Percentiles rank a stretch among this genome's conserved stretches.
phyloP scores from a whole-genome alignment of 2,888 invertebrate genomes.

The Protophormia terraenovae region DNA sequence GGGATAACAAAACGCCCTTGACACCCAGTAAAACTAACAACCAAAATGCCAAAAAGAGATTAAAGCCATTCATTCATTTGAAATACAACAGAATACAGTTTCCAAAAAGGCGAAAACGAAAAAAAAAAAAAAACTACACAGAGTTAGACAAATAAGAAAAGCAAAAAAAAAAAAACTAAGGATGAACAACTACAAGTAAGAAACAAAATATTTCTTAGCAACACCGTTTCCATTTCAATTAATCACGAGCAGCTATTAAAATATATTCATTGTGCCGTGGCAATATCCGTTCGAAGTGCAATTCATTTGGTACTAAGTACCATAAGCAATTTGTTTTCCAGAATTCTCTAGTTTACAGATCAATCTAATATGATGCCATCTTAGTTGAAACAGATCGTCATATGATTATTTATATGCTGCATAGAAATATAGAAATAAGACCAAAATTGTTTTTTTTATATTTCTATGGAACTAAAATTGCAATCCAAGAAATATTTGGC shows the following conservation, averaged over 20 bases:
- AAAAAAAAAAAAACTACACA: background rate
- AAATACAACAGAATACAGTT: constrained; percentile 47
- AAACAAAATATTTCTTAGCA: background rate
- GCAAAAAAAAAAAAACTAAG: background rate
- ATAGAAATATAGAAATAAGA: too few relatives aligned
- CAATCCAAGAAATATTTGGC: too few relatives aligned
- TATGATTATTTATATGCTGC: too few relatives aligned
- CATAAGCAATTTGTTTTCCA: too few relatives aligned
- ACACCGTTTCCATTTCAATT: background rate
- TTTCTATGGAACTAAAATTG: too few relatives aligned
- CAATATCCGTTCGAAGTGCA: background rate
- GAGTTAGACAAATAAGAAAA: background rate
- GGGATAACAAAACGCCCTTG: constrained; percentile 80
- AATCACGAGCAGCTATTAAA: background rate
- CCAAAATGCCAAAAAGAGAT: constrained; percentile 68
- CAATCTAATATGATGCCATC: too few relatives aligned
- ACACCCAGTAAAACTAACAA: constrained; percentile 77
- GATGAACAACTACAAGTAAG: constrained; percentile 13
- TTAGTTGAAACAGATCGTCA: too few relatives aligned
- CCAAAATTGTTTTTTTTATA: too few relatives aligned
- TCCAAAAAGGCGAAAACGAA: background rate
- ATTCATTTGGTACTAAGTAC: too few relatives aligned
- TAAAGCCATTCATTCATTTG: constrained; percentile 64
- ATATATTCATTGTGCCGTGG: too few relatives aligned
- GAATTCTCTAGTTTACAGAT: too few relatives aligned